Evolutionary conservation across 2,797 vertebrate genomes (phyloP).

Genomic region (Lindbergichthys nudifrons): DNA sequence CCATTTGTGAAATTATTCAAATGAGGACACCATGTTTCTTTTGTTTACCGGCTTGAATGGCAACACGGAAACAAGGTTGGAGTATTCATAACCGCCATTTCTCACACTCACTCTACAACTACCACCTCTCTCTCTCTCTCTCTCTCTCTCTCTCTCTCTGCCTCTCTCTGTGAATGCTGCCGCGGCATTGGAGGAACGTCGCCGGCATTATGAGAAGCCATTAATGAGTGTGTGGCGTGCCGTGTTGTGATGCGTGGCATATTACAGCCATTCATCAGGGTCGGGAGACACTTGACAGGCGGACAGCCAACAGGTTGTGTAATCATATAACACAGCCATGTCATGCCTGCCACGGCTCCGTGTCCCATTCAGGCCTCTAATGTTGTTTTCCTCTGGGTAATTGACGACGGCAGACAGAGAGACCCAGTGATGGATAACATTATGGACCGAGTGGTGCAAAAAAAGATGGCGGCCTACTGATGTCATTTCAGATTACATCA

Average conservation of each 20-base stretch:
- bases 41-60: conserved; percentile 77
- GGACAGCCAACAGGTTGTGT: conserved; percentile 85
- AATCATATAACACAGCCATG: conserved; percentile 86
- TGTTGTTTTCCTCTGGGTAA: conserved; percentile 83
- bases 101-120: conserved; percentile 52
- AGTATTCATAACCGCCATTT: conserved; percentile 73
- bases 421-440: conserved; percentile 79
- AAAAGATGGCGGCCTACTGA: conserved; percentile 73
- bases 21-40: conserved; percentile 78
- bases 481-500: conserved; percentile 65
- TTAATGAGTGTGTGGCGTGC: conserved; percentile 78
- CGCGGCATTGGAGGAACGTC: conserved; percentile 63
- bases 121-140: conserved; percentile 11
- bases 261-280: conserved; percentile 87
- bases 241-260: conserved; percentile 82
- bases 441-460: conserved; percentile 54
- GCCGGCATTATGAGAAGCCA: conserved; percentile 73
- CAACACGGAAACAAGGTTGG: conserved; percentile 71
- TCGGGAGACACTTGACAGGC: conserved; percentile 82
- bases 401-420: conserved; percentile 77
- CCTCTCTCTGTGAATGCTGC: conserved; percentile 45
- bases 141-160: background rate
- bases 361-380: conserved; percentile 82
- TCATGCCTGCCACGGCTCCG: conserved; percentile 76
- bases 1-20: conserved; percentile 83